Percentiles rank a stretch among this genome's conserved stretches.
These are phyloP conservation scores for Eupsittula cactorum DNA, from an alignment of 2,113 vertebrate species.

Conservation along the genomic window DNA sequence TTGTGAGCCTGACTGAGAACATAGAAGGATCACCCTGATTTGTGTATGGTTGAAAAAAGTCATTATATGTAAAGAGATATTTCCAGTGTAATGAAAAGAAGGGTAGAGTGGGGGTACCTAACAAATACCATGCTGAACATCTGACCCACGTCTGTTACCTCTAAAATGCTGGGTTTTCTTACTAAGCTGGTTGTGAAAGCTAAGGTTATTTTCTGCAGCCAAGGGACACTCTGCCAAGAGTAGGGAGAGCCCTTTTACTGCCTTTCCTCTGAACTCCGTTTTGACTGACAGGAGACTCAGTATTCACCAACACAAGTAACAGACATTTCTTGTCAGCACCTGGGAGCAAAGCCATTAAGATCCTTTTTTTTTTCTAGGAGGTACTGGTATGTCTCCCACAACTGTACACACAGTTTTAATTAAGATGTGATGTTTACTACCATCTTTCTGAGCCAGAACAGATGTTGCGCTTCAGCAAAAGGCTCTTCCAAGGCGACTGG, in stretches of 20 bases:
- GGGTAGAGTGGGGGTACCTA: background rate
- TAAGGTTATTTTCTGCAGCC: background rate
- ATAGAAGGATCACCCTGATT: background rate
- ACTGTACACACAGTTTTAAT: conserved; percentile 25
- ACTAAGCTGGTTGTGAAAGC: background rate
- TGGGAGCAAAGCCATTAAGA: background rate
- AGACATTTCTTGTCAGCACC: background rate
- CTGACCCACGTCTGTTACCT: background rate
- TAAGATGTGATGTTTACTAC: conserved; percentile 36
- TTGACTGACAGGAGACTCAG: background rate
- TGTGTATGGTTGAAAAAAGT: background rate
- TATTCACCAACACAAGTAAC: background rate
- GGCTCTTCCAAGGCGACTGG: background rate
- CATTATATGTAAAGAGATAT: background rate
- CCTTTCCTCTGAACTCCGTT: background rate
- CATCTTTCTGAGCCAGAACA: conserved; percentile 43
- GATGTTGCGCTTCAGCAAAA: conserved; percentile 2
- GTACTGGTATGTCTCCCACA: background rate
- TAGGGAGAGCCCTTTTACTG: background rate
- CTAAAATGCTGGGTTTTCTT: background rate
- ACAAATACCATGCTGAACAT: background rate
- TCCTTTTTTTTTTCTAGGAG: background rate
- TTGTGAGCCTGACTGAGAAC: background rate
- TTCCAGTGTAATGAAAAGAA: background rate
- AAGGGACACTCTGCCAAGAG: background rate